phyloP scores from a whole-genome alignment of 1,140 invertebrate genomes.

The Drosophila takahashii region DNA sequence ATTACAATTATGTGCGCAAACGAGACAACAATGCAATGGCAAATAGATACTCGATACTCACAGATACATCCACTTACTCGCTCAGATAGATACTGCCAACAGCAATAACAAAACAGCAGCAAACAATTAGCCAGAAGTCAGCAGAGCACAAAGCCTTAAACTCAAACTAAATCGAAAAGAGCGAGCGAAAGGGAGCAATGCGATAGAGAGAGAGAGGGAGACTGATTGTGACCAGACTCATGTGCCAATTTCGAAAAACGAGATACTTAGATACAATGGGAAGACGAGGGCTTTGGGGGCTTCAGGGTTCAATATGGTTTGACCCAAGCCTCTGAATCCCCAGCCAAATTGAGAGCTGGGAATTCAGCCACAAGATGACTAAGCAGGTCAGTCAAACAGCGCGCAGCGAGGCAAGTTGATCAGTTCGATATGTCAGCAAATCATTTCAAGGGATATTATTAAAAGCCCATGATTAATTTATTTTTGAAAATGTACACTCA shows the following conservation, averaged over 20 bases:
- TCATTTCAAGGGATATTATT: background rate
- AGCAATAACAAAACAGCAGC: slow-evolving; percentile 33
- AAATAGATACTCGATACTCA: slow-evolving; percentile 48
- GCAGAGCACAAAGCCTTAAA: slow-evolving; percentile 60
- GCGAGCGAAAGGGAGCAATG: slow-evolving; percentile 7
- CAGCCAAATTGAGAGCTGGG: slow-evolving; percentile 12
- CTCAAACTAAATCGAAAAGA: slow-evolving; percentile 49
- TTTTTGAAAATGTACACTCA: too few species aligned
- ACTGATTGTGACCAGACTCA: slow-evolving; percentile 13
- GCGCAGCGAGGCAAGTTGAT: slow-evolving; percentile 2
- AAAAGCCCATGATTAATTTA: too few species aligned
- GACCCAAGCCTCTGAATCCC: slow-evolving; percentile 20
- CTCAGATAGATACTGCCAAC: slow-evolving; percentile 32
- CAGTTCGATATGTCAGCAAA: slow-evolving; percentile 1
- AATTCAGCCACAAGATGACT: slow-evolving; percentile 33
- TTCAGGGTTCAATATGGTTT: slow-evolving; percentile 26
- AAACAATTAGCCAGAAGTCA: slow-evolving; percentile 72
- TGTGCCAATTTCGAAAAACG: slow-evolving; percentile 64
- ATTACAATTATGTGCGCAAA: slow-evolving; percentile 78
- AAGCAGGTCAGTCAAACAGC: slow-evolving; percentile 6
- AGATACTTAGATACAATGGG: slow-evolving; percentile 43
- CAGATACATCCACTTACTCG: slow-evolving; percentile 36
- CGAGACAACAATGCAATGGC: slow-evolving; percentile 49
- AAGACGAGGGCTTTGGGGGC: slow-evolving; percentile 3
- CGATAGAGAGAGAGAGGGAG: background rate